These are phyloP conservation scores for Limnodromus scolopaceus DNA, from an alignment of 2,797 vertebrate genomes.

Conservation along the genomic window DNA sequence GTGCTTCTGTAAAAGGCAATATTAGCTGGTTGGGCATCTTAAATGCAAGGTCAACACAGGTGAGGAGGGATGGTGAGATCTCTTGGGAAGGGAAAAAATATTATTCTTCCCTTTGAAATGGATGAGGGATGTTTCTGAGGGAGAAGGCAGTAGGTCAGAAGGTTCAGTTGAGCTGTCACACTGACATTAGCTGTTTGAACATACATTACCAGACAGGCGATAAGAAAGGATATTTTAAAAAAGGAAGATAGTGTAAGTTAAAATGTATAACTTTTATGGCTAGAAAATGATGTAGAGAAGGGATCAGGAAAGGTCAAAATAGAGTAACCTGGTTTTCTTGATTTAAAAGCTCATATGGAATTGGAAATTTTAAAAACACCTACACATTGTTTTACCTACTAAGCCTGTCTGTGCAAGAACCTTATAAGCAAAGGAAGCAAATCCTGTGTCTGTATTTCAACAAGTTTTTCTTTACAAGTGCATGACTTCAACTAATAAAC, in stretches of 20 bases:
- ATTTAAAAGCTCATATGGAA: neutral
- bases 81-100: too few species aligned
- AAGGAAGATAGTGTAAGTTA: fast-evolving
- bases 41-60: neutral
- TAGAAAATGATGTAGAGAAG: neutral
- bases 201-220: fast-evolving
- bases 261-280: neutral
- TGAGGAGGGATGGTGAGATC: neutral
- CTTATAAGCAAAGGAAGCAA: neutral
- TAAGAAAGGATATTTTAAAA: neutral
- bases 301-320: neutral
- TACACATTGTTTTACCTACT: neutral
- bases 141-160: neutral
- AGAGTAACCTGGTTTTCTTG: neutral
- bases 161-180: neutral
- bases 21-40: neutral
- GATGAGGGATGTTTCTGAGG: neutral
- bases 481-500: neutral
- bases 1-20: neutral
- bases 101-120: neutral
- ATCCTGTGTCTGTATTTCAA: neutral
- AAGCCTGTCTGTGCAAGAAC: neutral
- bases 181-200: neutral
- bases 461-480: neutral
- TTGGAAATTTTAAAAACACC: neutral